phyloP scores from a whole-genome alignment of 2,113 vertebrate species.

The Apodemus sylvaticus region DNA sequence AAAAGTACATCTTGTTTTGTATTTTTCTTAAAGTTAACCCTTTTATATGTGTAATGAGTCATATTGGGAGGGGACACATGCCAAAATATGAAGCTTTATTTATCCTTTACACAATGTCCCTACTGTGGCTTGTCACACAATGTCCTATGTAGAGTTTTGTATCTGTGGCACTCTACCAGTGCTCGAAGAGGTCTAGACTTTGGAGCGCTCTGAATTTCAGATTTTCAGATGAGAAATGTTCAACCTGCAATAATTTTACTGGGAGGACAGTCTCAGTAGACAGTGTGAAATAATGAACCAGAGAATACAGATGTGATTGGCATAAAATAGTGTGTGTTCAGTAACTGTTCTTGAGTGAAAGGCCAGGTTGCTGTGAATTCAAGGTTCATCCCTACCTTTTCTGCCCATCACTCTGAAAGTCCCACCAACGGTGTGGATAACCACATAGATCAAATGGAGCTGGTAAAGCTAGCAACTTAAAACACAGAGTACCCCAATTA shows the following conservation, averaged over 20 bases:
- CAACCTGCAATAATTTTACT: background rate
- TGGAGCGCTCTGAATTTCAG: background rate
- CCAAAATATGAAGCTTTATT: background rate
- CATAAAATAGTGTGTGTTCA: background rate
- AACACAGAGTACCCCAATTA: background rate
- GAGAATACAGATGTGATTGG: background rate
- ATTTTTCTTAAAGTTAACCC: background rate
- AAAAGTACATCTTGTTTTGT: background rate
- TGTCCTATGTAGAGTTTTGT: background rate
- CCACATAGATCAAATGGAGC: background rate
- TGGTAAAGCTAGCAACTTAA: conserved; percentile 16
- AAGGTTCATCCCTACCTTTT: too few species aligned
- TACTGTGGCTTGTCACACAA: background rate
- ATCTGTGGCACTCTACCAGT: background rate
- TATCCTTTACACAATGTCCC: background rate
- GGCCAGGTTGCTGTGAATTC: too few species aligned
- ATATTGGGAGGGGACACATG: background rate
- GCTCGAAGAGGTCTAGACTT: background rate
- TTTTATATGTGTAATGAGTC: background rate
- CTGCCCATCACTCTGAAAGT: too few species aligned
- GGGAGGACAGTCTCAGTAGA: background rate
- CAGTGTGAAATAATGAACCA: background rate
- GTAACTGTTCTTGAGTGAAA: too few species aligned
- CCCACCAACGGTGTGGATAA: too few species aligned
- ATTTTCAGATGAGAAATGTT: background rate